Base-by-base conservation (phyloP, 2,888 invertebrate genomes). In the Dicranocentrus wangi region DNA sequence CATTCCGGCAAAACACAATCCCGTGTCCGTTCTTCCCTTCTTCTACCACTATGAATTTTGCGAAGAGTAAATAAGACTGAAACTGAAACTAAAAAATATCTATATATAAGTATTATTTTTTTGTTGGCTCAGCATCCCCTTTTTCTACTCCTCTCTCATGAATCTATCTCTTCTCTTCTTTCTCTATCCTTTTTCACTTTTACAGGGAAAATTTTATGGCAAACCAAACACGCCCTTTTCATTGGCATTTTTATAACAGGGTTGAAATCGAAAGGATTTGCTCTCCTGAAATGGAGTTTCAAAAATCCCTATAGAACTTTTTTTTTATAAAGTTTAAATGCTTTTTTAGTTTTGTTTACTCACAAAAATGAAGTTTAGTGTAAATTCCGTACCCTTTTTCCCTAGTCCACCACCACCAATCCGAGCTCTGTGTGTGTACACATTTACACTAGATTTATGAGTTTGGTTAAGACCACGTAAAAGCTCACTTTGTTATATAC, bases 391-490 rank as follows among this genome's bases (percentile, higher is more conserved):
- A 32, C 32, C 32, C 61, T 61, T 21, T 19, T 32, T 43, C 23
- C 27, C 43, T 68, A 68, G 51, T 51, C 51, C 51, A 47, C 68
- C 27, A 28, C 68, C 68, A 68, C 68, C 68, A 68, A 68, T 51
- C 43, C 43, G 51, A 68, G 27, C 43, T 47, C 51, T 25, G 28
- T n/a, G n/a, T n/a, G n/a, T n/a, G n/a, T 39, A 63, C 65, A 65
- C 68, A 68, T 51, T 68, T 68, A 51, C 51, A 68, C 51, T n/a
- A n/a, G 51, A 68, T 68, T 68, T 68, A 51, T 68, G 68, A 25
- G 47, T 25, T 68, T 25, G 47, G 47, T 47, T 51, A 51, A 68
- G 51, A 68, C 51, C 68, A 68, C 25, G 68, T 68, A 68, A 68
- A 68, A 68, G 27, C 43, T 39, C 65, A 65, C 65, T 65, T 65